Evolutionary conservation across 2,888 invertebrate species (phyloP).

Genomic region (Coelinius sp.): DNA sequence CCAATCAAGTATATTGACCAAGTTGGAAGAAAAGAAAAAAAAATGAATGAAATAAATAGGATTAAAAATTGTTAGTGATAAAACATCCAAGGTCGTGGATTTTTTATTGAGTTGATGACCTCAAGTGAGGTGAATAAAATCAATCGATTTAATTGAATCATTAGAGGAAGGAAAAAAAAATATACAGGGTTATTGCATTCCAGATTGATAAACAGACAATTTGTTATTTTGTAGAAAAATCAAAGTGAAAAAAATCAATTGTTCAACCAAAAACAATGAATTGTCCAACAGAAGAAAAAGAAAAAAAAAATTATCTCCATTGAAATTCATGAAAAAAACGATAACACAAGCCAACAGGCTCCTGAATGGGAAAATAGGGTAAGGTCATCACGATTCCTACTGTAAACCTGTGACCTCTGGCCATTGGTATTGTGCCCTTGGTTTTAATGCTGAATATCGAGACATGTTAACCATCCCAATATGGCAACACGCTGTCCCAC

Average conservation of each 20-base stretch:
- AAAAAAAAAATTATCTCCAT: neutral
- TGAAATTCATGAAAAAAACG: neutral
- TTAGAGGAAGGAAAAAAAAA: neutral
- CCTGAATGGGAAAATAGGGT: conserved; percentile 58
- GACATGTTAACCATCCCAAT: conserved; percentile 49
- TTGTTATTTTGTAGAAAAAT: no score
- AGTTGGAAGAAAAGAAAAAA: neutral
- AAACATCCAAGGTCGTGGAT: neutral
- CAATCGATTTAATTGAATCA: neutral
- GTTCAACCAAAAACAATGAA: neutral
- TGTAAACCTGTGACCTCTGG: conserved; percentile 44
- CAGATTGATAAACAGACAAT: no score
- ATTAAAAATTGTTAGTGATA: neutral
- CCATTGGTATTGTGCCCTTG: conserved; percentile 24
- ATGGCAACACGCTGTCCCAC: conserved; percentile 61
- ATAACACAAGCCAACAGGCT: neutral
- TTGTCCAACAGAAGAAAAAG: no score
- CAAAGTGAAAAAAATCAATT: no score
- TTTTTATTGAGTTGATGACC: neutral
- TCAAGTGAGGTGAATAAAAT: neutral
- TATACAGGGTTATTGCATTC: neutral
- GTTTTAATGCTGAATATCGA: conserved; percentile 52
- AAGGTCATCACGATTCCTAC: conserved; percentile 61
- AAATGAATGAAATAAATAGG: neutral
- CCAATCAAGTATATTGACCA: neutral